phyloP scores from a whole-genome alignment of 2,888 invertebrate species.

The Chrysopilus asiliformis region DNA sequence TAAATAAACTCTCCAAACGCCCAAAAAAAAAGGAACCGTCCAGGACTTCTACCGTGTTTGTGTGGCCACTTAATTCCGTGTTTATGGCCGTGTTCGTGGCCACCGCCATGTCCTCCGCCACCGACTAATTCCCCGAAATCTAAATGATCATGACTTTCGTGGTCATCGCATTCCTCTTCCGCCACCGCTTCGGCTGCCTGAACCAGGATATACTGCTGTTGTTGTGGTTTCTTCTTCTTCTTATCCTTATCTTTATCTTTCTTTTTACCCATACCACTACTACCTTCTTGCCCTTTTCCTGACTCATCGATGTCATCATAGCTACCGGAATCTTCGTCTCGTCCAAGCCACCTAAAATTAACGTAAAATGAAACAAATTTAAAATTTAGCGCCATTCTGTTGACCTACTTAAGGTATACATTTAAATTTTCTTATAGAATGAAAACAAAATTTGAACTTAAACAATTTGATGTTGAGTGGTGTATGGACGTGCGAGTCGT shows the following conservation, averaged over 20 bases:
- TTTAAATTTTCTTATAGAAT: too few relatives aligned
- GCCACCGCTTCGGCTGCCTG: slow-evolving; percentile 1
- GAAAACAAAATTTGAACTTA: too few relatives aligned
- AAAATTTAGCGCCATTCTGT: too few relatives aligned
- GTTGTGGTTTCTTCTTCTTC: slow-evolving; percentile 13
- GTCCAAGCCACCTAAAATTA: slow-evolving; percentile 27
- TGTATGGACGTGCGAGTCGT: too few relatives aligned
- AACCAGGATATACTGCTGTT: background rate
- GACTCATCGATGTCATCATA: slow-evolving; percentile 40
- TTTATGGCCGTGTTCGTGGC: slow-evolving; percentile 19
- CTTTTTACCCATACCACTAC: slow-evolving; percentile 33
- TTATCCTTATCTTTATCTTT: slow-evolving; percentile 21
- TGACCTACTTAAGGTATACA: background rate
- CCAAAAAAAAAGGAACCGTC: too few relatives aligned
- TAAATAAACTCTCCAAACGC: slow-evolving; percentile 16
- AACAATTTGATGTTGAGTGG: too few relatives aligned
- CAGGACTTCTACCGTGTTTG: slow-evolving; percentile 35
- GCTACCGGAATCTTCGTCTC: slow-evolving; percentile 9
- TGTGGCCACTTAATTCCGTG: slow-evolving; percentile 28
- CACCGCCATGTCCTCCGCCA: slow-evolving; percentile 13
- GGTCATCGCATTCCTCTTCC: too few relatives aligned
- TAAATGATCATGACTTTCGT: too few relatives aligned
- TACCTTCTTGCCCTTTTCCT: slow-evolving; percentile 40
- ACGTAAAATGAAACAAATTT: background rate
- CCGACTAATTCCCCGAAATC: too few relatives aligned